These are phyloP conservation scores for Montipora efflorescens DNA, from an alignment of 64 coral and sea anemone genomes.

Conservation along the genomic window DNA sequence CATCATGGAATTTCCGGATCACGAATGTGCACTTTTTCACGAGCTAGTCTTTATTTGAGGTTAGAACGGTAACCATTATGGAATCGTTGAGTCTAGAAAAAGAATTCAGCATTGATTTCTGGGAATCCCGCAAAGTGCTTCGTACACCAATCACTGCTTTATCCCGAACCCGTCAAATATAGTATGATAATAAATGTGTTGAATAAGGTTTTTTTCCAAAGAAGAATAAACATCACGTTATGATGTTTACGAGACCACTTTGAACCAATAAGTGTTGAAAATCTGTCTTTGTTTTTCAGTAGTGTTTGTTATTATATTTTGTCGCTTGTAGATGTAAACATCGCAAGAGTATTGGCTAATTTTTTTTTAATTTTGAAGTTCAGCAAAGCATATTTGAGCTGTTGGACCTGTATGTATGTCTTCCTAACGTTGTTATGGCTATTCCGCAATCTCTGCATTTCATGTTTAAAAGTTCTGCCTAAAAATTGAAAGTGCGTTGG, in stretches of 20 bases:
- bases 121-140: no score
- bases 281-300: no score
- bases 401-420: no score
- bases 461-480: not conserved
- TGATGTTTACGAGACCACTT: no score
- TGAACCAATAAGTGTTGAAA: no score
- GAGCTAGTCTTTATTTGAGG: not conserved
- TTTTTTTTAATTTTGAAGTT: not conserved
- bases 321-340: not conserved
- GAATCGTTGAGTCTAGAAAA: not conserved
- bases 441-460: not conserved
- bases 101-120: no score
- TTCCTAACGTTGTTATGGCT: no score
- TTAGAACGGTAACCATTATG: not conserved
- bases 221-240: no score
- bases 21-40: not conserved
- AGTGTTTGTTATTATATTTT: not conserved
- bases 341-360: not conserved
- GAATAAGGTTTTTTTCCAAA: no score
- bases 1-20: not conserved
- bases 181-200: no score
- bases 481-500: not conserved
- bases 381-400: not conserved
- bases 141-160: no score
- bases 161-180: no score